Evolutionary conservation across 2,797 vertebrate species (phyloP).

Genomic region (Euphonia xanthogaster): DNA sequence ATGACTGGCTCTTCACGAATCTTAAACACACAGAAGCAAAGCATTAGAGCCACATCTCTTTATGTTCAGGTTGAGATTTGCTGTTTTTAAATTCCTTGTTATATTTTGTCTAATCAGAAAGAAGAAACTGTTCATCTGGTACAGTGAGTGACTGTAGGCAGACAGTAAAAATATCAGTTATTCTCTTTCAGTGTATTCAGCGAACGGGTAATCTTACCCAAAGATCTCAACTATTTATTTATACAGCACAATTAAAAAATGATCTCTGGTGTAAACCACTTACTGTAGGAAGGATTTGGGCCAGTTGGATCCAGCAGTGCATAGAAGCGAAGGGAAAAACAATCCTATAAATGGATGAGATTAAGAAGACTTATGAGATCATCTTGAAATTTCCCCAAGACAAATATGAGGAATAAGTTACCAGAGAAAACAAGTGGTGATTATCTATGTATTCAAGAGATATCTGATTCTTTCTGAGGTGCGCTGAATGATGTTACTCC

Average conservation of each 20-base stretch:
- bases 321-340: not conserved
- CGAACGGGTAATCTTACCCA: not conserved
- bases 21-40: not conserved
- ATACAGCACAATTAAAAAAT: slow-evolving; percentile 6
- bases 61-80: not conserved
- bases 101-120: not conserved
- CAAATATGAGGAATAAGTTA: slow-evolving; percentile 28
- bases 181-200: not conserved
- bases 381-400: slow-evolving; percentile 45
- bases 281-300: not conserved
- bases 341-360: slow-evolving; percentile 42
- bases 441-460: not conserved
- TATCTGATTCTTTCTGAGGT: not conserved
- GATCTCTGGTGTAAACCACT: not conserved
- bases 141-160: not conserved
- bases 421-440: not conserved
- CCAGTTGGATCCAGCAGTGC: not conserved
- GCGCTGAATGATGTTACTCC: not conserved
- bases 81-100: not conserved
- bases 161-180: not conserved
- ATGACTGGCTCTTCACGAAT: not conserved
- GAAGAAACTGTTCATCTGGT: not conserved
- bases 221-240: slow-evolving; percentile 38
- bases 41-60: not conserved
- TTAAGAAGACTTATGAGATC: slow-evolving; percentile 22